A percentile compares a stretch with the other conserved stretches of the same genome.
phyloP scores from a whole-genome alignment of 2,113 vertebrate species.

The Pyrgilauda ruficollis region DNA sequence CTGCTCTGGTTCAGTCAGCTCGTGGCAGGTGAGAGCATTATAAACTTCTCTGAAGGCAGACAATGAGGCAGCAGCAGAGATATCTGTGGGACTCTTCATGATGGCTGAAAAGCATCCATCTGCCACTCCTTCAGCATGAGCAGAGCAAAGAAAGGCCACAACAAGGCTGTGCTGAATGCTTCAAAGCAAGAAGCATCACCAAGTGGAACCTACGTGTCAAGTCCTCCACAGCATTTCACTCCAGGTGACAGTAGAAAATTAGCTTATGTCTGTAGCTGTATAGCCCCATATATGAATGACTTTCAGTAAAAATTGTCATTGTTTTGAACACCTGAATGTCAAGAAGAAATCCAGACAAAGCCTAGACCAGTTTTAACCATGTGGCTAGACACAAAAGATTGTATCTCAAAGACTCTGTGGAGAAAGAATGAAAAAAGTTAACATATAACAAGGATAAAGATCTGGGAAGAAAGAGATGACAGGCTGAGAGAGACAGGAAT shows the following conservation, averaged over 20 bases:
- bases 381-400: constrained; percentile 43
- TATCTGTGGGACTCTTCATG: background rate
- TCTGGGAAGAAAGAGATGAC: constrained; percentile 22
- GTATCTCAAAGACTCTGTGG: background rate
- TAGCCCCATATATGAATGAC: background rate
- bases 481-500: constrained; percentile 1
- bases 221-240: background rate
- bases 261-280: background rate
- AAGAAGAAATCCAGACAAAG: constrained; percentile 14
- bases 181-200: background rate
- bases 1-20: background rate
- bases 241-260: background rate
- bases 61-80: background rate
- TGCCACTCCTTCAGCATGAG: background rate
- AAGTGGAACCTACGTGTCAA: background rate
- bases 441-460: constrained; percentile 35
- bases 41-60: background rate
- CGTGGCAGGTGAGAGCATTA: background rate
- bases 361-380: constrained; percentile 21
- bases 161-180: background rate
- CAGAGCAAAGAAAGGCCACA: background rate
- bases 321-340: background rate
- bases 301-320: background rate
- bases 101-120: background rate
- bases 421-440: constrained; percentile 54